Conservation (phyloP, 2,888 invertebrate genomes). For the Caenorhabditis japonica region DNA sequence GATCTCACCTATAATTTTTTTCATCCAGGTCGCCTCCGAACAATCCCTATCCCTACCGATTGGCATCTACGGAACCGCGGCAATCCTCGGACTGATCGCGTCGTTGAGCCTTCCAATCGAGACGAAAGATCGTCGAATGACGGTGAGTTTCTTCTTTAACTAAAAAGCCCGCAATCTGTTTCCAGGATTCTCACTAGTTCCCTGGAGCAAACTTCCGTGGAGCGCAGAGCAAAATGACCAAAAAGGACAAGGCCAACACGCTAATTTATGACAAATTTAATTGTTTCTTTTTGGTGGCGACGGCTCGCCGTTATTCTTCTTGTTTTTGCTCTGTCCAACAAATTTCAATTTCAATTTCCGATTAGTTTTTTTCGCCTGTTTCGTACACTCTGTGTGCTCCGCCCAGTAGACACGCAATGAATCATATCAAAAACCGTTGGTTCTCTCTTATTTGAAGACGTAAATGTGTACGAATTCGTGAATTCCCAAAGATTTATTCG, state of each 20-base stretch:
- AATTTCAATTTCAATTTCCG: slow-evolving; percentile 13
- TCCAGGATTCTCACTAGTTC: slow-evolving; percentile 39
- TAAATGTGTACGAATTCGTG: slow-evolving; percentile 1
- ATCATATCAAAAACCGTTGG: slow-evolving; percentile 14
- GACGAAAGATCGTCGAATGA: slow-evolving; percentile 84
- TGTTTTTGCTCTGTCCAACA: neutral
- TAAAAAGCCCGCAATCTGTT: slow-evolving; percentile 2
- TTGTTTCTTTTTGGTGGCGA: slow-evolving; percentile 23
- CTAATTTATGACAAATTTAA: slow-evolving; percentile 57
- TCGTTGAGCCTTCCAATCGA: slow-evolving; percentile 89
- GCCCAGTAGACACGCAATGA: neutral
- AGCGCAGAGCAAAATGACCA: neutral
- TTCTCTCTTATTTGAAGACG: neutral
- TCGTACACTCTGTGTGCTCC: neutral
- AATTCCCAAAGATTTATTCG: slow-evolving; percentile 17
- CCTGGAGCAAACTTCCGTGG: neutral
- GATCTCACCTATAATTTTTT: slow-evolving; percentile 9
- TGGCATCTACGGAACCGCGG: slow-evolving; percentile 85
- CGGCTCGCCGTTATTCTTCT: too few relatives aligned
- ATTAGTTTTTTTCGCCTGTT: slow-evolving; percentile 11
- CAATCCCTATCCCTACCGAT: slow-evolving; percentile 85
- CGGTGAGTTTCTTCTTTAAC: slow-evolving; percentile 16
- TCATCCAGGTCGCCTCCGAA: slow-evolving; percentile 83
- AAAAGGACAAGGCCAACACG: slow-evolving; percentile 6
- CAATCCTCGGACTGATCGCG: slow-evolving; percentile 85